phyloP scores from a whole-genome alignment of 2,113 vertebrate species.

The Anarrhichthys ocellatus region DNA sequence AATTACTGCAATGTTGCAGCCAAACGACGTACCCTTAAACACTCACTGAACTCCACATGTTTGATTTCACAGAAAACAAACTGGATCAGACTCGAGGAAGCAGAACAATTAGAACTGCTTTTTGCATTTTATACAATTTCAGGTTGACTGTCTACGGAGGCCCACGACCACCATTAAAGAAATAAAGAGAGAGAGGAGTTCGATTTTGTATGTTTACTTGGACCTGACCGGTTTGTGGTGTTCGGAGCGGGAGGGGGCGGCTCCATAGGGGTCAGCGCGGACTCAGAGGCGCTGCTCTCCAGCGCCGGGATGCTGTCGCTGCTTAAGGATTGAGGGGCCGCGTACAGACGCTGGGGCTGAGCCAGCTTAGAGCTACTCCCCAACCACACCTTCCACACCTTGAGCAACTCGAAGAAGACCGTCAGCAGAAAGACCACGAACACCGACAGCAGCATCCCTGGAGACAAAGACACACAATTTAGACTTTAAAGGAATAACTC shows the following conservation, averaged over 20 bases:
- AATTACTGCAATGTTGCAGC: no score
- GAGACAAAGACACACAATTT: background rate
- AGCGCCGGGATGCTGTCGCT: constrained; percentile 52
- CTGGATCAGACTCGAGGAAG: background rate
- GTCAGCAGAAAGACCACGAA: constrained; percentile 89
- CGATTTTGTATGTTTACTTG: background rate
- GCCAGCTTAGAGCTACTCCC: constrained; percentile 44
- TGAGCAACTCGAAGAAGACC: constrained; percentile 89
- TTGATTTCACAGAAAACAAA: background rate
- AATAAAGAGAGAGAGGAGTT: no score
- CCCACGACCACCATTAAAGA: no score
- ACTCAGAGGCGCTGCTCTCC: constrained; percentile 66
- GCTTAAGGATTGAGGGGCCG: constrained; percentile 15
- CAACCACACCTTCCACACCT: constrained; percentile 88
- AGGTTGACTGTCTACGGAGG: background rate
- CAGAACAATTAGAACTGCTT: background rate
- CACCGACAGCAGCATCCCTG: constrained; percentile 91
- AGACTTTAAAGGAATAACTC: background rate
- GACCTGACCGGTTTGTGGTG: constrained; percentile 61
- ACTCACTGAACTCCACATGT: background rate
- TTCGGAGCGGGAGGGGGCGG: background rate
- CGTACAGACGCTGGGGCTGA: background rate
- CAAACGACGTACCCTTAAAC: background rate
- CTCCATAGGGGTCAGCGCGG: constrained; percentile 67
- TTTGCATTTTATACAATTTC: background rate